A percentile compares a stretch with the other conserved stretches of the same genome.
Evolutionary conservation across 1,140 invertebrate genomes (phyloP).

Genomic region (Cephus cinctus): DNA sequence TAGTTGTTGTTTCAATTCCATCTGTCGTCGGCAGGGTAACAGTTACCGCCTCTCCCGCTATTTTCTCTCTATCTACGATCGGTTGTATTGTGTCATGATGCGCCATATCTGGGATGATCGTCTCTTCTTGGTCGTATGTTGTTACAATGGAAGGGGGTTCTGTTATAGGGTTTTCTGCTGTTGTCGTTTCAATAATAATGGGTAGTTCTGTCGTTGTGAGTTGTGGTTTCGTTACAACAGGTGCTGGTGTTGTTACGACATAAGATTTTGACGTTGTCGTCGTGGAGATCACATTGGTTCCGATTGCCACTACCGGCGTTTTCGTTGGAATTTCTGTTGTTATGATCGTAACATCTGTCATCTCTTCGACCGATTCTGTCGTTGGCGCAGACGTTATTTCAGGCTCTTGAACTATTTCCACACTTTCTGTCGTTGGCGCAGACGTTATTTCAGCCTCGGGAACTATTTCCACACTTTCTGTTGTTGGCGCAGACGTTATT

Average conservation of each 20-base stretch:
- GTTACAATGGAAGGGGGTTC: not conserved
- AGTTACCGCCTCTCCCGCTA: too few relatives aligned
- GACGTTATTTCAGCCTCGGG: too few relatives aligned
- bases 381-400: not conserved
- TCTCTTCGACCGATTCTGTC: not conserved
- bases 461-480: not conserved
- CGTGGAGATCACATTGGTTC: not conserved
- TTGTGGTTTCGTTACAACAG: too few relatives aligned
- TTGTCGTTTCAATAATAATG: not conserved
- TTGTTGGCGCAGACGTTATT: not conserved
- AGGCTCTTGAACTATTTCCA: too few relatives aligned
- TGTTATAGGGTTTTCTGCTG: not conserved
- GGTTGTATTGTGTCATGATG: too few relatives aligned
- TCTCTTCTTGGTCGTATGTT: too few relatives aligned
- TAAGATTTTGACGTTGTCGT: too few relatives aligned
- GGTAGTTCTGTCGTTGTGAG: not conserved
- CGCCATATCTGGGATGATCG: too few relatives aligned
- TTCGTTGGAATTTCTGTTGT: not conserved
- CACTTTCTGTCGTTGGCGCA: too few relatives aligned
- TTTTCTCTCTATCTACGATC: too few relatives aligned
- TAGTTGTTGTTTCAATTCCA: too few relatives aligned
- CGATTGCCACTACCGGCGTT: not conserved
- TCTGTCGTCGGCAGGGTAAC: not conserved
- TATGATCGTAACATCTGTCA: not conserved
- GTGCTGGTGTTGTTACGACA: not conserved